Evolutionary conservation across 1,140 invertebrate species (phyloP).

Genomic region (Zaprionus africanus): DNA sequence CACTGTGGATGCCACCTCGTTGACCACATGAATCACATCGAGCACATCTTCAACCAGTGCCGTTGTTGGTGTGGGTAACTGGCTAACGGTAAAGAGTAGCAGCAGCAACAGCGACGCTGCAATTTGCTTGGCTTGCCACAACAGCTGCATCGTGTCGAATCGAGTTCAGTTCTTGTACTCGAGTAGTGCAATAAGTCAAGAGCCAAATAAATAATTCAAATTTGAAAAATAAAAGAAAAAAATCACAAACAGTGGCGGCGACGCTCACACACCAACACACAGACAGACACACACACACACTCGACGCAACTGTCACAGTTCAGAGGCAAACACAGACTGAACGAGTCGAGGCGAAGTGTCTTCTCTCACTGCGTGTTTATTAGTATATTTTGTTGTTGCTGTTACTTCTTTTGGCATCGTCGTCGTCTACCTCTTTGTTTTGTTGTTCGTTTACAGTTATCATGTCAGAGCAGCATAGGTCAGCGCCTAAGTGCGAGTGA

Average conservation of each 20-base stretch:
- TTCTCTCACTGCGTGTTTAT: slow-evolving; percentile 35
- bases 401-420: slow-evolving; percentile 26
- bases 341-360: slow-evolving; percentile 26
- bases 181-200: slow-evolving; percentile 1
- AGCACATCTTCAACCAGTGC: slow-evolving; percentile 86
- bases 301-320: slow-evolving; percentile 54
- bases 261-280: neutral
- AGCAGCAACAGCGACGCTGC: slow-evolving; percentile 29
- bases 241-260: neutral
- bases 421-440: slow-evolving; percentile 33
- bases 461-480: slow-evolving; percentile 43
- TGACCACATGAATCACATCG: slow-evolving; percentile 87
- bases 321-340: slow-evolving; percentile 44
- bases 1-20: slow-evolving; percentile 86
- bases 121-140: slow-evolving; percentile 34
- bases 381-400: slow-evolving; percentile 16
- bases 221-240: slow-evolving; percentile 9
- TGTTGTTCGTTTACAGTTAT: slow-evolving; percentile 47
- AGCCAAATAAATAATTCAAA: neutral
- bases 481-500: slow-evolving; percentile 49
- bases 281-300: slow-evolving; percentile 17
- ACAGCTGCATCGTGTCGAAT: slow-evolving; percentile 17
- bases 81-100: slow-evolving; percentile 22
- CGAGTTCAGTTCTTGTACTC: slow-evolving; percentile 5
- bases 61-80: slow-evolving; percentile 54